phyloP scores from a whole-genome alignment of 2,888 invertebrate genomes.

The Julus scanicus region DNA sequence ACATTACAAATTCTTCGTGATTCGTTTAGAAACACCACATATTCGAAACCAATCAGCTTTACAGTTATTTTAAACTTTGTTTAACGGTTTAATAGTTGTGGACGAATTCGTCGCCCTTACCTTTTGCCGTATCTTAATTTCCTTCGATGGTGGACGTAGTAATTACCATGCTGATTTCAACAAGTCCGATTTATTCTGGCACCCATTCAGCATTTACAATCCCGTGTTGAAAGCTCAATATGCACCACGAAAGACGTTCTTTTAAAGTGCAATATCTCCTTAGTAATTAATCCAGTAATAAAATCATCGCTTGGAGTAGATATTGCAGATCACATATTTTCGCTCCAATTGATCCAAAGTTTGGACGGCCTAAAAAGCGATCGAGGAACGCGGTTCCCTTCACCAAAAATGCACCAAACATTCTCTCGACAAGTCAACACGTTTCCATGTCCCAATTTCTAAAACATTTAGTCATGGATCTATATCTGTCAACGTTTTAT shows the following conservation, averaged over 20 bases:
- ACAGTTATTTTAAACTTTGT: no score
- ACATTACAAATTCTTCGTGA: no score
- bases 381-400: neutral
- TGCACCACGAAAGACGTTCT: neutral
- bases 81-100: neutral
- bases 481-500: no score
- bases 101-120: neutral
- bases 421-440: neutral
- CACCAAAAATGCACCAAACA: neutral
- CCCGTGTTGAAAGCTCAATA: neutral
- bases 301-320: neutral
- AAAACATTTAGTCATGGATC: no score
- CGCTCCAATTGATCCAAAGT: neutral
- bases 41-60: no score
- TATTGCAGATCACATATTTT: neutral
- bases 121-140: neutral
- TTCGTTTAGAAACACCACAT: no score
- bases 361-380: neutral
- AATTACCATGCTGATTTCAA: conserved; percentile 3
- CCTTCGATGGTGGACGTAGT: neutral
- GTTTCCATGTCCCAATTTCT: neutral
- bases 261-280: conserved; percentile 9
- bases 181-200: neutral
- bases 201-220: neutral
- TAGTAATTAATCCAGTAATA: conserved; percentile 10